Percentiles rank a stretch among this genome's conserved stretches.
phyloP scores from a whole-genome alignment of 2,797 vertebrate species.

The Sebastes minor region DNA sequence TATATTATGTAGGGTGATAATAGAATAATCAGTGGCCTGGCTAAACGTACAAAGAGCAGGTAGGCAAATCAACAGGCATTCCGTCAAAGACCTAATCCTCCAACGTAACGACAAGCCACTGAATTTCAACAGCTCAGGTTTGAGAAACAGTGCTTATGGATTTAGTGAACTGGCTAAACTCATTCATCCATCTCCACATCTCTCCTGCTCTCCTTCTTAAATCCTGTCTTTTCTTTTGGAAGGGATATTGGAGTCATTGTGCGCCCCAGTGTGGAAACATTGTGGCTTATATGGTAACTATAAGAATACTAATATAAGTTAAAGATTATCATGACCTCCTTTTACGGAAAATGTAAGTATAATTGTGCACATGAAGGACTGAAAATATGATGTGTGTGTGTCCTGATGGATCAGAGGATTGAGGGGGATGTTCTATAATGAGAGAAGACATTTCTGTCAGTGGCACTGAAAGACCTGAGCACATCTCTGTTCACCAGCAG shows the following conservation, averaged over 20 bases:
- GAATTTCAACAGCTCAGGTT: conserved; percentile 71
- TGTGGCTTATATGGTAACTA: not conserved
- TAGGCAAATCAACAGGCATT: conserved; percentile 53
- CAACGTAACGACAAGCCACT: conserved; percentile 60
- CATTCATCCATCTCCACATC: conserved; percentile 28
- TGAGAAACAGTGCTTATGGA: conserved; percentile 66
- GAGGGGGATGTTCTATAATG: conserved; percentile 1
- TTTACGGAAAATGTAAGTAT: not conserved
- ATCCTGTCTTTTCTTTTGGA: not conserved
- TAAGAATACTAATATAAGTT: not conserved
- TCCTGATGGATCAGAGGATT: not conserved
- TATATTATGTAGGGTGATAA: conserved; percentile 20
- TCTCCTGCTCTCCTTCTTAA: not conserved
- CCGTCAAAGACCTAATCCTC: conserved; percentile 52
- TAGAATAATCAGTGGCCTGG: conserved; percentile 1
- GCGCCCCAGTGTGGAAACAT: not conserved
- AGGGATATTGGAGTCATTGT: not conserved
- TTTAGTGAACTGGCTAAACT: conserved; percentile 37
- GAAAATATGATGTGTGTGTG: not conserved
- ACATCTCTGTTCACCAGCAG: conserved; percentile 65
- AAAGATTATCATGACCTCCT: not conserved
- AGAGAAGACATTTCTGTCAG: conserved; percentile 40
- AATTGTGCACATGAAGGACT: not conserved
- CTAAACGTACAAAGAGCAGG: conserved; percentile 60
- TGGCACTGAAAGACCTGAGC: conserved; percentile 55